Base-by-base conservation (phyloP, 1,140 invertebrate species). In the Zaprionus tsacasi region DNA sequence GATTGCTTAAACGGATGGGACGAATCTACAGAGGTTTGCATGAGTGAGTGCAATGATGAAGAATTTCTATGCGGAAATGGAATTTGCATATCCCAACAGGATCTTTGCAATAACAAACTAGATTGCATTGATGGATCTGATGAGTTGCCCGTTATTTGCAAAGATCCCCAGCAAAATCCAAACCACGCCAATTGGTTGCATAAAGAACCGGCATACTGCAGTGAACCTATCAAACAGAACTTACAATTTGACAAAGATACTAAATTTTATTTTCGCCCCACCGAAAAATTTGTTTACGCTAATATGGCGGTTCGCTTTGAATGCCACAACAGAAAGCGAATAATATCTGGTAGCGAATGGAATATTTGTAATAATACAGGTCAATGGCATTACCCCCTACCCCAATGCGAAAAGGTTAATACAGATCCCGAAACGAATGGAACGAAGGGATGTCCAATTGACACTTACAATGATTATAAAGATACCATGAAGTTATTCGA, bases 81-180 rank as follows among this genome's bases (percentile, higher is more conserved):
- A 0, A 10, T 1, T 1, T 33, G n/a, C 6, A 36, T 79, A n/a
- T 3, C n/a, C n/a, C n/a, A n/a, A n/a, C n/a, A n/a, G n/a, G 0
- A 1, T 1, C 0, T 27, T 3, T 79, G 77, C 30, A 38, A 79
- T 60, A 60, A 61, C n/a, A 17, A 15, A 11, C n/a, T 35, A 17
- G 70, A 79, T 45, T 79, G 78, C 10, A 10, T 56, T 8, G 78
- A 79, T 65, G 78, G 75, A 11, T 30, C 65, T 1, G 78, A 79
- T 57, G 75, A 79, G 33, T 4, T 66, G 8, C 5, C 1, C 0
- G n/a, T 0, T 1, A 0, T 50, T 0, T 79, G 77, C 33, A 35
- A 4, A 35, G 33, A 8, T 35, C 33, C 33, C 7, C 6, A 8
- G 1, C 6, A 8, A 8, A 35, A 8, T 7, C 1, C 7, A 35